Evolutionary conservation across 2,888 invertebrate species (phyloP), one percentile per base, ranked within the genome.

Genomic region (Seladonia tumulorum): DNA sequence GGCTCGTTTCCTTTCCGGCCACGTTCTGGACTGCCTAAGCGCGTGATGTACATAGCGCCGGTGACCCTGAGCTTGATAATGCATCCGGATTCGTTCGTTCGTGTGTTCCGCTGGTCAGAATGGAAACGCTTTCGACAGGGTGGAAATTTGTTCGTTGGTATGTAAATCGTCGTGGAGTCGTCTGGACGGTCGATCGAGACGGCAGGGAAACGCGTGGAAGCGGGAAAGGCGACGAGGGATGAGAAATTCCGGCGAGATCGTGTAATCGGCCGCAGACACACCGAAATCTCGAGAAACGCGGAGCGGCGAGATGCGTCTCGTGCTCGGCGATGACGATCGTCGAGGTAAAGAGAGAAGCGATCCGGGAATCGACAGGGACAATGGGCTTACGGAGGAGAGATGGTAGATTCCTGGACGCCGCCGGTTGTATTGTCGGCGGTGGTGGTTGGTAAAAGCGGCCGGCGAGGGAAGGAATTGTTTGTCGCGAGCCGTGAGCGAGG

Each of bases 371-470:
- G 83, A 76, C 76, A 22, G 60, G 87, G 85, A 91, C 91, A 91
- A 89, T 84, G 71, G 89, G 73, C 80, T 83, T 57, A 45, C 79
- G 81, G 81, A 18, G 66, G 16, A 63, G 29, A 66, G 82, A 76
- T 70, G 80, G 73, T 70, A 66, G 63, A 66, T 80, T 82, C 71
- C 66, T 77, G 72, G 89, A 77, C 73, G 82, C 42, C 71, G 60
- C 25, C 73, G 77, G 49, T 81, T 82, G 88, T 89, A 90, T 90
- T 90, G 92, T 92, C 90, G 81, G 83, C 66, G 81, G 76, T 70
- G 81, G 76, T 57, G 76, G 87, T 77, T 78, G 79, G 66, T 22
- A 39, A 81, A 88, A 82, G 70, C 78, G 57, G 42, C 18, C 75
- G 39, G 45, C 78, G 22, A 29, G 35, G 79, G 68, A 45, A 63